Conservation (phyloP, 2,797 vertebrate genomes). For the Eulemur rubriventer region DNA sequence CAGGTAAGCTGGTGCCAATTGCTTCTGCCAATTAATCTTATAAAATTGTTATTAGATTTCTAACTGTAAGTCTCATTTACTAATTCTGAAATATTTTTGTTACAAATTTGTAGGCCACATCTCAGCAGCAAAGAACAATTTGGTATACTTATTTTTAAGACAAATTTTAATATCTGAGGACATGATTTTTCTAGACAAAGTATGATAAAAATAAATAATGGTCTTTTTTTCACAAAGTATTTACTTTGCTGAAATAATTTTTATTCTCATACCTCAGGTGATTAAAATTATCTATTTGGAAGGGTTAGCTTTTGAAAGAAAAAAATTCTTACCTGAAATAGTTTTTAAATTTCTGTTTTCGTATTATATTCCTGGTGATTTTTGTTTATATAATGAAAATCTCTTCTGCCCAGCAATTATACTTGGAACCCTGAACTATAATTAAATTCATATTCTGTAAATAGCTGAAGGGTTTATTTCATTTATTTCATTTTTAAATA, state of each 20-base stretch:
- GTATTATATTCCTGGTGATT: background rate
- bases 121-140: background rate
- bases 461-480: background rate
- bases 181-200: background rate
- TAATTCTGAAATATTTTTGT: background rate
- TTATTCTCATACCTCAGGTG: background rate
- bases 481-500: constrained; percentile 7
- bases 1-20: background rate
- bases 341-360: background rate
- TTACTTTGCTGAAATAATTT: constrained; percentile 42
- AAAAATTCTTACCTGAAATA: constrained; percentile 32
- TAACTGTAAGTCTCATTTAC: background rate
- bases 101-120: background rate
- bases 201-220: constrained; percentile 2
- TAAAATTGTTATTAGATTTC: background rate
- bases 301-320: constrained; percentile 34
- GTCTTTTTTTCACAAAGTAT: background rate
- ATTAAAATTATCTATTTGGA: constrained; percentile 34
- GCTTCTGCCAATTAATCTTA: background rate
- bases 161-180: constrained; percentile 10
- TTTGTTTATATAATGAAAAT: constrained; percentile 7
- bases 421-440: background rate
- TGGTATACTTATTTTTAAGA: background rate
- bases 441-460: constrained; percentile 42
- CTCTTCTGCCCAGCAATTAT: background rate